A percentile compares a stretch with the other conserved stretches of the same genome.
Conservation (phyloP, 2,797 vertebrate genomes). For the Dendrocincla fuliginosa region DNA sequence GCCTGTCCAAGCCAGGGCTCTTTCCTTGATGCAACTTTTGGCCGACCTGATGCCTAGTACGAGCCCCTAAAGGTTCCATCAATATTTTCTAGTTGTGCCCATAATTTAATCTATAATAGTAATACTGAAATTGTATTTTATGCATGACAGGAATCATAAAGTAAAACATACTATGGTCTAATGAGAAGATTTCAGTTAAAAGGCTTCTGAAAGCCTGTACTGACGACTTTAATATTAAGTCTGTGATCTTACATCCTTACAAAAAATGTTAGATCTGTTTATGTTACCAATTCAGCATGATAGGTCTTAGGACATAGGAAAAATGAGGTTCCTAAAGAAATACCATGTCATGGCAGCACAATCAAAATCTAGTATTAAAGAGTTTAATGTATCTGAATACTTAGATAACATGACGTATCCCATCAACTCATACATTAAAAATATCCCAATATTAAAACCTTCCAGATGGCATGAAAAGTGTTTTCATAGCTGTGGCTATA, state of each 20-base stretch:
- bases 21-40: background rate
- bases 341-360: background rate
- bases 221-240: background rate
- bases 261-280: conserved; percentile 23
- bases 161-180: background rate
- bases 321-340: background rate
- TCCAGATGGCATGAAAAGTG: conserved; percentile 54
- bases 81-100: background rate
- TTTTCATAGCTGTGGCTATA: conserved; percentile 58
- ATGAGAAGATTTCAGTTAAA: background rate
- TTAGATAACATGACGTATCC: conserved; percentile 18
- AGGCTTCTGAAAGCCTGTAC: background rate
- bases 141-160: background rate
- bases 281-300: background rate
- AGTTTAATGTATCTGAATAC: conserved; percentile 7
- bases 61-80: background rate
- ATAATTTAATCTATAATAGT: background rate
- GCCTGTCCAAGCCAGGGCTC: background rate
- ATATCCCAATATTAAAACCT: conserved; percentile 21
- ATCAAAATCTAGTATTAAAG: background rate
- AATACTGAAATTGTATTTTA: background rate
- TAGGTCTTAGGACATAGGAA: background rate
- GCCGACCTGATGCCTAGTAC: background rate
- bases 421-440: conserved; percentile 34
- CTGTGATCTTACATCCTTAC: background rate